Base-by-base conservation (phyloP, 2,888 invertebrate species). In the Lamproptera curius region DNA sequence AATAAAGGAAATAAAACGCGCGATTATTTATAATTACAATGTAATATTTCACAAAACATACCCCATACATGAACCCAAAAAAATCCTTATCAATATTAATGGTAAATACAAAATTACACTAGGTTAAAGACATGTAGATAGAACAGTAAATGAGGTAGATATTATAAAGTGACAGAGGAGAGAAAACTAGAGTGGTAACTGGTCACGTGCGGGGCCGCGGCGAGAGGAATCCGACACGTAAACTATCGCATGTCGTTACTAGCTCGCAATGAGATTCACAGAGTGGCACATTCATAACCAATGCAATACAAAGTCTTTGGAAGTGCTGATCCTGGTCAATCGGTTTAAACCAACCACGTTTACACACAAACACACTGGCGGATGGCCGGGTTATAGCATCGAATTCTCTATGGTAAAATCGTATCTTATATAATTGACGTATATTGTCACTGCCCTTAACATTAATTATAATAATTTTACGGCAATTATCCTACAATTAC, bases 1-100 rank as follows among this genome's bases (percentile, higher is more conserved):
- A 37, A 8, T 41, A 14, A 11, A 23, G 41, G 14, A 76, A 86
- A 82, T 81, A 55, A 87, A 84, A 87, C 84, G 17, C 78, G 61
- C 84, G 81, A 64, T 85, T 75, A 76, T 78, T 83, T 73, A 81
- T 85, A 87, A 85, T 84, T 86, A 86, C 86, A 85, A 81, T 86
- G 80, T 87, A 85, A 80, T 85, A 79, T 80, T 82, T 76, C 85
- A 87, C 85, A 86, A 85, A 83, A 87, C 80, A 76, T 83, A 82
- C 79, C 84, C 85, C 76, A 70, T 81, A 84, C 76, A 84, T 72
- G 70, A 86, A 85, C 79, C 77, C 70, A 72, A 79, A 72, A 76
- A 79, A 11, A 11, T 31, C 31, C 79, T 75, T 84, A 84, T 65
- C 56, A 76, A 51, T 75, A 80, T 11, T 69, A 77, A 73, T 81